phyloP scores from a whole-genome alignment of 2,888 invertebrate species.

The Podabrus alpinus region DNA sequence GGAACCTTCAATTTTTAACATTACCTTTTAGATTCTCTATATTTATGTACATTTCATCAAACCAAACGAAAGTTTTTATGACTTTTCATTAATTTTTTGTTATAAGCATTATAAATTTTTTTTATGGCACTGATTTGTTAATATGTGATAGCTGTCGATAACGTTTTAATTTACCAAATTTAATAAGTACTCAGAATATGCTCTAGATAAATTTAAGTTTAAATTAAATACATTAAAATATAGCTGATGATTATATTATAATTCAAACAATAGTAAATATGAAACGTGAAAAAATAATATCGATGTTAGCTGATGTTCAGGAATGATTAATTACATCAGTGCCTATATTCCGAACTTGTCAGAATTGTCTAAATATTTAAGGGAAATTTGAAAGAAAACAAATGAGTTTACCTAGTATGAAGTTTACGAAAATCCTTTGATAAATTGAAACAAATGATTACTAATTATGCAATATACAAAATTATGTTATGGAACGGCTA shows the following conservation, averaged over 20 bases:
- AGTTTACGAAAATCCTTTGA: neutral
- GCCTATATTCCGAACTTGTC: neutral
- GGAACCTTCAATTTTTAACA: neutral
- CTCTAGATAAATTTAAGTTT: neutral
- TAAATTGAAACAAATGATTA: neutral
- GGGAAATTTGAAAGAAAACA: neutral
- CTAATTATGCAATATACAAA: neutral
- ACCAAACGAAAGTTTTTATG: no score
- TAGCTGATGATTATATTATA: neutral
- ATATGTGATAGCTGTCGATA: no score
- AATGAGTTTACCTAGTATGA: neutral
- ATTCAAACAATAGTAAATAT: neutral
- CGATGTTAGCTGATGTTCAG: neutral
- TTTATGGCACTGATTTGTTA: no score
- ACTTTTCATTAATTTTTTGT: no score
- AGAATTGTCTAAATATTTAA: neutral
- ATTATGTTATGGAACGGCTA: no score
- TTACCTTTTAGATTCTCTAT: neutral
- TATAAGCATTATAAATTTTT: no score
- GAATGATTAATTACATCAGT: neutral
- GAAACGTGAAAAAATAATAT: neutral
- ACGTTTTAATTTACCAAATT: no score
- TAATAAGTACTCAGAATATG: no score
- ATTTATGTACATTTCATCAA: no score
- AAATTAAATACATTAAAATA: neutral